Conservation (phyloP, 1,140 invertebrate genomes). For the Scaptodrosophila lebanonensis region DNA sequence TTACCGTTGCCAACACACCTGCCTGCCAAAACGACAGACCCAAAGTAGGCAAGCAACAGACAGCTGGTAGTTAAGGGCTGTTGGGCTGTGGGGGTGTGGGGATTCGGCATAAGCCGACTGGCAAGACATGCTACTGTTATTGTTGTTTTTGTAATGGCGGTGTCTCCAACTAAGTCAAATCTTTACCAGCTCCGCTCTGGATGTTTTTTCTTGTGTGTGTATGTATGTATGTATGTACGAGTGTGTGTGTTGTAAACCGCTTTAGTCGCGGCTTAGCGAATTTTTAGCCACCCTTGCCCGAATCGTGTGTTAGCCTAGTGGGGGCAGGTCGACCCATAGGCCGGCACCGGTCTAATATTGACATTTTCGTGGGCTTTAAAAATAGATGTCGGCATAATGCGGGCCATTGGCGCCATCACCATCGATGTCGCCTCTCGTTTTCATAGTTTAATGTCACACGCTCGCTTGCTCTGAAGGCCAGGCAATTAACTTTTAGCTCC, state of each 20-base stretch:
- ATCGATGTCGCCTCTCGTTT: conserved; percentile 18
- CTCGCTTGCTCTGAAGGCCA: background rate
- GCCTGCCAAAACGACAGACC: background rate
- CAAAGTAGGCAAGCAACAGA: conserved; percentile 64
- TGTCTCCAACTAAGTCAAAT: conserved; percentile 28
- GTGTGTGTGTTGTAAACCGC: conserved; percentile 14
- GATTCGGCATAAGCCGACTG: conserved; percentile 63
- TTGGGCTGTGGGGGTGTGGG: conserved; percentile 6
- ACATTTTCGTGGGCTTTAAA: background rate
- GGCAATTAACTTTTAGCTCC: conserved; percentile 65
- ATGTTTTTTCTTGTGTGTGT: conserved; percentile 2
- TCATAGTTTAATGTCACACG: conserved; percentile 63
- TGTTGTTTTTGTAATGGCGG: conserved; percentile 9
- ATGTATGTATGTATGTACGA: background rate
- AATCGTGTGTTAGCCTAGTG: too few relatives aligned
- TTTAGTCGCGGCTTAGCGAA: conserved; percentile 46
- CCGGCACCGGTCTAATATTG: conserved; percentile 8
- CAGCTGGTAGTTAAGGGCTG: conserved; percentile 49
- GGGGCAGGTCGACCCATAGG: too few relatives aligned
- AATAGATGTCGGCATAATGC: too few relatives aligned
- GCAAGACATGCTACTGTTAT: conserved; percentile 2
- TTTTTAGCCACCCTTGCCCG: conserved; percentile 4
- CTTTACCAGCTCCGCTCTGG: conserved; percentile 9
- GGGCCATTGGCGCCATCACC: too few relatives aligned
- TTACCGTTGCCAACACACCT: too few relatives aligned